phyloP scores from a whole-genome alignment of 2,797 vertebrate species.

The Artibeus jamaicensis region DNA sequence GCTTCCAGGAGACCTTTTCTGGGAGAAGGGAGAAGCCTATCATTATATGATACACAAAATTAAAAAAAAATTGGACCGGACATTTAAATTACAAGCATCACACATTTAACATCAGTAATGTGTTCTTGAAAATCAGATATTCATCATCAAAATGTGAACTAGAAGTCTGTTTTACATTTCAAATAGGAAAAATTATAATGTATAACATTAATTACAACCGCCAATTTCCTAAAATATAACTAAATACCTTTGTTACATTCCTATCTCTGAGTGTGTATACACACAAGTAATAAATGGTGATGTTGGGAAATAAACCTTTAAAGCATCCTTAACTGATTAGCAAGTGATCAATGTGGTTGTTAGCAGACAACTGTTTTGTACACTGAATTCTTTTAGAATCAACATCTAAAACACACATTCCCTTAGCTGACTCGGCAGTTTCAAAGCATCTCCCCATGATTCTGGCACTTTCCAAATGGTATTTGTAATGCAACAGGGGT shows the following conservation, averaged over 20 bases:
- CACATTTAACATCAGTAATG: neutral
- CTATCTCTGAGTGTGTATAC: neutral
- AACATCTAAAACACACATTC: neutral
- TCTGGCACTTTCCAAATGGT: neutral
- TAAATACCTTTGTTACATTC: neutral
- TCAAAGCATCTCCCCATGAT: neutral
- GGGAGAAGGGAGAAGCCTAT: neutral
- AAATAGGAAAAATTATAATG: slow-evolving; percentile 16
- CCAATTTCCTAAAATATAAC: slow-evolving; percentile 7
- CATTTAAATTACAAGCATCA: neutral
- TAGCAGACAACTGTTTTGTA: neutral
- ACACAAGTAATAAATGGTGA: neutral
- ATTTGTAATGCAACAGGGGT: neutral
- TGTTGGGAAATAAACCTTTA: neutral
- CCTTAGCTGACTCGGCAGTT: neutral
- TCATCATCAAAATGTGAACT: neutral
- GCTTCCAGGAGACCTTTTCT: neutral
- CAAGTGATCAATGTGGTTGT: neutral
- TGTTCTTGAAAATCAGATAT: slow-evolving; percentile 14
- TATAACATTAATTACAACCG: neutral
- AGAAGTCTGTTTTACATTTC: neutral
- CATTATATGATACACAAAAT: neutral
- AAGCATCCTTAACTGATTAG: slow-evolving; percentile 4
- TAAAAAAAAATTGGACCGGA: neutral
- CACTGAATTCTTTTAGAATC: neutral